Evolutionary conservation across 2,888 invertebrate genomes (phyloP), one percentile per base, ranked within the genome.

Genomic region (Drosophila koepferae): DNA sequence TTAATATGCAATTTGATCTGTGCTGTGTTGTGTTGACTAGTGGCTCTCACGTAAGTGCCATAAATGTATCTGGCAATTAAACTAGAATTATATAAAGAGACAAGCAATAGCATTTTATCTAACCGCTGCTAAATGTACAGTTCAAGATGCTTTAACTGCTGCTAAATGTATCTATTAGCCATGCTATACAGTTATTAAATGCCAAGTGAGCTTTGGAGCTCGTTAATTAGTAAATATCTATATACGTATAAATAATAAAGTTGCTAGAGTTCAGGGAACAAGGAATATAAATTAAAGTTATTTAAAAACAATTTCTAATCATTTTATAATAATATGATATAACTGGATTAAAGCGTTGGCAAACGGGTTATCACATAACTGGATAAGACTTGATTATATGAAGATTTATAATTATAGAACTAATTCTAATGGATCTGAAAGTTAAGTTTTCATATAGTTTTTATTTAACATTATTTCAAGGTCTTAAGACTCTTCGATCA

Each of bases 121-220:
- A 85, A 80, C 69, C 74, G 71, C 85, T 75, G 85, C 58, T 87
- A 82, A 87, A 69, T 78, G 79, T 75, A 78, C 79, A 84, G 78
- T 81, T 81, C 53, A 75, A 79, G 61, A 73, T 64, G 72, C 40
- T 54, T 63, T 81, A 81, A 76, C 71, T 70, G 76, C 69, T 70
- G 69, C 64, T 71, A 78, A 78, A 44, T 78, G 81, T 68, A 76
- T 40, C 72, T 65, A 78, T 78, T 80, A 80, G 58, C 28, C 43
- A n/a, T 43, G 70, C 34, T 43, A 12, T 44, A 68, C 70, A 53
- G 76, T 71, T 41, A 20, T 48, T 54, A 68, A 51, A 60, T 31
- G 23, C 18, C 48, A 34, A 65, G 31, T 34, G 69, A 46, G 72
- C 59, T 58, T 63, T 72, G 56, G 34, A 71, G 9, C 63, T 41